A percentile compares a stretch with the other conserved stretches of the same genome.
Conservation (phyloP, 1,140 invertebrate genomes). For the Oedothorax gibbosus region DNA sequence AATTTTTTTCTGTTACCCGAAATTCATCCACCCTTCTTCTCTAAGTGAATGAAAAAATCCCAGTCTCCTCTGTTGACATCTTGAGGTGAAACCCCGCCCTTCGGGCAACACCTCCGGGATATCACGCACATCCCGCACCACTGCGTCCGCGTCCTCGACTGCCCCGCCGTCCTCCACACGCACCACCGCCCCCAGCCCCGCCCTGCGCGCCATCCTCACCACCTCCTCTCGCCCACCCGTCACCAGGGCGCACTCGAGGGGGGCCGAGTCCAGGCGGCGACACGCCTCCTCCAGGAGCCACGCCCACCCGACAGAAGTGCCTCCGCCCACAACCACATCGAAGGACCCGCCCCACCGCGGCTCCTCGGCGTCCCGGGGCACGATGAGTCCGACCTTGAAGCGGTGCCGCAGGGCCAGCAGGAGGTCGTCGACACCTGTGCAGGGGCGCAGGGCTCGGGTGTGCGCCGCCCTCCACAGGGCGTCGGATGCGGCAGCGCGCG, state of each 20-base stretch:
- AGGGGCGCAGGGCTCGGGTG: constrained; percentile 78
- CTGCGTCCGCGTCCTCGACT: constrained; percentile 1
- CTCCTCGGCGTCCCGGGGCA: constrained; percentile 85
- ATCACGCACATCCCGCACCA: constrained; percentile 58
- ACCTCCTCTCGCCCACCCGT: constrained; percentile 88
- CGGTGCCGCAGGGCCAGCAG: constrained; percentile 75
- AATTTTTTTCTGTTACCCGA: too few relatives aligned
- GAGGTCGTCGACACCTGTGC: constrained; percentile 76
- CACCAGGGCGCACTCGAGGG: constrained; percentile 83
- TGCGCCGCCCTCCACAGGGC: constrained; percentile 80
- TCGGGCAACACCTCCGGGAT: constrained; percentile 48
- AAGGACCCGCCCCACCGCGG: constrained; percentile 77
- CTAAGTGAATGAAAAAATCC: constrained; percentile 31
- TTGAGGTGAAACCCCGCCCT: constrained; percentile 23
- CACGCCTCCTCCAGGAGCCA: constrained; percentile 79
- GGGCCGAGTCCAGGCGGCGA: constrained; percentile 76
- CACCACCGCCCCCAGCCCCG: constrained; percentile 80
- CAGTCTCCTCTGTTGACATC: constrained; percentile 4
- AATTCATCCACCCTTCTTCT: constrained; percentile 10
- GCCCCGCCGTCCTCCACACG: constrained; percentile 75
- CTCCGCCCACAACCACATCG: constrained; percentile 83
- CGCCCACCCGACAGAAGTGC: constrained; percentile 86
- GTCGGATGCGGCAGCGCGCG: constrained; percentile 79
- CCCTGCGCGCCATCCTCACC: constrained; percentile 82
- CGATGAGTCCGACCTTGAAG: constrained; percentile 82